These are phyloP conservation scores for Mesorhabditis sp. DNA, from an alignment of 2,888 invertebrate genomes.

Conservation along the genomic window DNA sequence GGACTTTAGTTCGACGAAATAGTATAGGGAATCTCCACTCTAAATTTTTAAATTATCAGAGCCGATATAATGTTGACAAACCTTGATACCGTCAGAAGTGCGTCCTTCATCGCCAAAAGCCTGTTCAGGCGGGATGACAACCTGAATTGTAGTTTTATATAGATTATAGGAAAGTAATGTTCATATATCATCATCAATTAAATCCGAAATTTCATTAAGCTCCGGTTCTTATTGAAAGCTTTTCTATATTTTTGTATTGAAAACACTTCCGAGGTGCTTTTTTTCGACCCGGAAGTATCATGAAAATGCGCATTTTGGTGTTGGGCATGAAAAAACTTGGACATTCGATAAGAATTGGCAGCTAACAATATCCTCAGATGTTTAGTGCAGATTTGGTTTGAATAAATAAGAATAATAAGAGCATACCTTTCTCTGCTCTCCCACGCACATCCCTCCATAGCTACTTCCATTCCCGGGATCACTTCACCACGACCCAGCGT, in stretches of 20 bases:
- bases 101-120: slow-evolving; percentile 45
- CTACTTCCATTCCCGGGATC: slow-evolving; percentile 52
- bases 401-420: background rate
- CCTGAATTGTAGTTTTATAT: slow-evolving; percentile 10
- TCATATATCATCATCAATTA: too few relatives aligned
- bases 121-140: slow-evolving; percentile 51
- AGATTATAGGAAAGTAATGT: background rate
- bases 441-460: slow-evolving; percentile 52
- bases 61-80: background rate
- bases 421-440: slow-evolving; percentile 44
- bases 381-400: background rate
- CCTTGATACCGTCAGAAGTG: slow-evolving; percentile 8
- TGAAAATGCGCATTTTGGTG: too few relatives aligned
- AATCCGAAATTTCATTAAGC: too few relatives aligned
- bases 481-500: slow-evolving; percentile 50
- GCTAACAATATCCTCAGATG: too few relatives aligned
- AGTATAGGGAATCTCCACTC: slow-evolving; percentile 50
- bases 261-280: slow-evolving; percentile 3
- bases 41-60: slow-evolving; percentile 13
- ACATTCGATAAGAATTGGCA: too few relatives aligned
- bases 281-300: too few relatives aligned
- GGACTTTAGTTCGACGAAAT: slow-evolving; percentile 56
- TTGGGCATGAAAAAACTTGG: too few relatives aligned
- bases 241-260: background rate
- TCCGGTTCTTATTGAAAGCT: too few relatives aligned